Evolutionary conservation across 1,140 invertebrate species (phyloP).

Genomic region (Drosophila willistoni): DNA sequence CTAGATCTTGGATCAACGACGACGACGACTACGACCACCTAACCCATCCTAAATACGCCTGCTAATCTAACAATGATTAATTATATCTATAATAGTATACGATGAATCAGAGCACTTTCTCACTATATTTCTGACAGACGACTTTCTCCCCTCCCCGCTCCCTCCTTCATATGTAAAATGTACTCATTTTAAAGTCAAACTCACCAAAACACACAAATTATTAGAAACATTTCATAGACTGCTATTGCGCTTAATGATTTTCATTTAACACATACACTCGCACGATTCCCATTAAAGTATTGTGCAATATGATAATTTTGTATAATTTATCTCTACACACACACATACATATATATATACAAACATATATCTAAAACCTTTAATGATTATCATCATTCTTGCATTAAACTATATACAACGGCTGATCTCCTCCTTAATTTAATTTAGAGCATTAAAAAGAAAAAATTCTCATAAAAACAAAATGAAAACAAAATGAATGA

Average conservation of each 20-base stretch:
- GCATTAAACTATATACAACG: slow-evolving; percentile 63
- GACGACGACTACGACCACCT: slow-evolving; percentile 11
- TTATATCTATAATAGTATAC: slow-evolving; percentile 37
- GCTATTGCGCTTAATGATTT: slow-evolving; percentile 56
- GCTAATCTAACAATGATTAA: slow-evolving; percentile 11
- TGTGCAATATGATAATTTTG: slow-evolving; percentile 63
- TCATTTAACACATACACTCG: slow-evolving; percentile 40
- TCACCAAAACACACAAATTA: slow-evolving; percentile 60
- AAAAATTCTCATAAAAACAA: slow-evolving; percentile 5
- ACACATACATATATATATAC: neutral
- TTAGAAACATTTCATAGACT: slow-evolving; percentile 74
- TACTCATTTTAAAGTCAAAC: slow-evolving; percentile 29
- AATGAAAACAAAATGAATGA: slow-evolving; percentile 31
- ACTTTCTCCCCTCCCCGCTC: neutral
- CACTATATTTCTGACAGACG: neutral
- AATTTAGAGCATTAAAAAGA: slow-evolving; percentile 45
- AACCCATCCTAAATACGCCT: slow-evolving; percentile 23
- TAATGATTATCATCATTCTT: slow-evolving; percentile 43
- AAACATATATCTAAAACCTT: slow-evolving; percentile 4
- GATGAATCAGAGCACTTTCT: slow-evolving; percentile 26
- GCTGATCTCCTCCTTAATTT: slow-evolving; percentile 79
- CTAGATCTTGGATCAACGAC: slow-evolving; percentile 41
- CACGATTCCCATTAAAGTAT: slow-evolving; percentile 57
- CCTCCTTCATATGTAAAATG: neutral
- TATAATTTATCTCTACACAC: too few relatives aligned